Evolutionary conservation across 2,888 invertebrate genomes (phyloP), one percentile per base, ranked within the genome.

Genomic region (Orchesella flavescens): DNA sequence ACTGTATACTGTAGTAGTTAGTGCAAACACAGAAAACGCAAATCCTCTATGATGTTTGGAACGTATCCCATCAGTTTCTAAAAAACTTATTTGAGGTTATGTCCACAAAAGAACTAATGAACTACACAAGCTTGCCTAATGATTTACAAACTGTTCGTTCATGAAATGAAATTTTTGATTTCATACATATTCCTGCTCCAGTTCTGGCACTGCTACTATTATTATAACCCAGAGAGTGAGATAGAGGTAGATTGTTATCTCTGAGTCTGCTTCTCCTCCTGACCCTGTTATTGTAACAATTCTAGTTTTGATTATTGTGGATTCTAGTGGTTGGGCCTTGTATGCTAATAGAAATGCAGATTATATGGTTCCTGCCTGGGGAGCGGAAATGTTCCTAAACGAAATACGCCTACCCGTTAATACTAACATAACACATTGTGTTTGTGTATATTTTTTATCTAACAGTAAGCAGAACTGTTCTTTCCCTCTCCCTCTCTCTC

Each of bases 21-120:
- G 55, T n/a, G 59, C 4, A 21, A 10, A 59, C 21, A 59, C 5
- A 7, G 19, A 23, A 59, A 61, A 13, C 23, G 19, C 44, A 12
- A 76, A 69, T 69, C 57, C 61, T 63, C 15, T 55, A 65, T 55
- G 63, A 79, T 79, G 43, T 24, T 82, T 82, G 76, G 82, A 82
- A 63, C 72, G 23, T 17, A 23, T 82, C 82, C 82, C 75, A 69
- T 69, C 74, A 55, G 53, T 49, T 59, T 43, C 17, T 21, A 13
- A 57, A 73, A 23, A 24, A 44, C 34, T 49, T 19, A 57, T 76
- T 75, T 69, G 21, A 72, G 82, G 82, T 76, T 82, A 82, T 24
- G 76, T 57, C 71, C 76, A 82, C 82, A 82, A 76, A 75, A 55
- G 19, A 19, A 24, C 61, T 61, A 73, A 73, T 73, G 61, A 73